Evolutionary conservation across 1,140 invertebrate genomes (phyloP), one percentile per base, ranked within the genome.

Genomic region (Paralvinella palmiformis): DNA sequence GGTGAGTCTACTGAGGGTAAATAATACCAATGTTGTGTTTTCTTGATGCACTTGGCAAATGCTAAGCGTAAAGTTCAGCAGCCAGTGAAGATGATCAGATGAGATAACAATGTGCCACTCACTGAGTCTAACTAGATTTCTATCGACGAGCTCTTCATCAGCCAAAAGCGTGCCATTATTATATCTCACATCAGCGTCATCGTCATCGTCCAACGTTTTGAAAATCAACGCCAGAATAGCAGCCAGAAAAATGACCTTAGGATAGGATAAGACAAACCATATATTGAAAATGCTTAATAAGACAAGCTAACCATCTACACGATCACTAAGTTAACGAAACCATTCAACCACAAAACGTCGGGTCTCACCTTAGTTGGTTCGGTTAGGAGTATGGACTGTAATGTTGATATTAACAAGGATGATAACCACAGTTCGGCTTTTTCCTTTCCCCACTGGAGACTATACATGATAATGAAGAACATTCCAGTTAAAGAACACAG

Each of bases 391-490:
- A 45, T 44, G 5, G 57, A 61, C 31, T 65, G 29, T 36, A 44
- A 27, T 6, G 48, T 44, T 6, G 63, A 65, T 17, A 65, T 29
- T 20, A 65, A 17, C n/a, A 65, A 35, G 6, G 63, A 22, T 5
- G 52, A 53, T 35, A 65, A 59, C 63, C 63, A 65, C 5, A 32
- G 22, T n/a, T 65, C 48, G 3, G 63, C 36, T 33, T 63, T 65
- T 22, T 48, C 41, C 60, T 53, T 35, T 6, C 63, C 63, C 63
- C 63, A 65, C 0, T 65, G 3, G 10, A 65, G 57, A 17, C 59
- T 63, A 59, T 65, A 65, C 7, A 65, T 1, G 63, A 65, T 62
- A 17, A 60, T 45, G 33, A 65, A 65, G 20, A 65, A 22, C 1
- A 2, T 59, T 29, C 24, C 50, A 2, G 29, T 27, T 7, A 60